Conservation (phyloP, 2,113 vertebrate genomes). For the Labrus mixtus region DNA sequence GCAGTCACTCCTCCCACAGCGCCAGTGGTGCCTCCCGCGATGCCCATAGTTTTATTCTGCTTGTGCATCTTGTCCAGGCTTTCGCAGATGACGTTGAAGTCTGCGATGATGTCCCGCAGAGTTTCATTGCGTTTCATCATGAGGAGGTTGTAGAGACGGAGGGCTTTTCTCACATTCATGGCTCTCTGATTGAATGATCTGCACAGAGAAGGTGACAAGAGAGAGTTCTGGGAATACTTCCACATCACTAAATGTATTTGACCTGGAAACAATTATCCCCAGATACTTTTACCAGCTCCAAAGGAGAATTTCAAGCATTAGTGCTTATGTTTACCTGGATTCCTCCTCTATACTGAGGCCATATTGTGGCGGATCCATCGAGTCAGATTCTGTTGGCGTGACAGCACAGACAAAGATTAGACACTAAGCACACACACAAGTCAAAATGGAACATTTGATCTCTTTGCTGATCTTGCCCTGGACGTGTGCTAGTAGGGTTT, state of each 20-base stretch:
- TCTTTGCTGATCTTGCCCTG: not conserved
- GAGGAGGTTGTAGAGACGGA: conserved; percentile 66
- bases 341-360: conserved; percentile 64
- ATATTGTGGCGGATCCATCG: conserved; percentile 25
- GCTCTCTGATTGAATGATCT: conserved; percentile 66
- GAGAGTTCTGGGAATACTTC: too few species aligned
- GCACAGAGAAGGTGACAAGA: not conserved
- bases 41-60: conserved; percentile 59
- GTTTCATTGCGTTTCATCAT: conserved; percentile 56
- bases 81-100: conserved; percentile 56
- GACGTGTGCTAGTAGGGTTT: too few species aligned
- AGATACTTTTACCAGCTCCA: not conserved
- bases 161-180: conserved; percentile 47
- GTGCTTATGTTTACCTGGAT: conserved; percentile 60
- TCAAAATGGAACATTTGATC: too few species aligned
- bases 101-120: conserved; percentile 54
- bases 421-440: not conserved
- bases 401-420: conserved; percentile 18
- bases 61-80: conserved; percentile 71
- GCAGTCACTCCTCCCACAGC: conserved; percentile 74
- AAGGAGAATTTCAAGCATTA: not conserved
- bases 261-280: not conserved
- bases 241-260: not conserved
- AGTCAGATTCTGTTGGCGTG: conserved; percentile 49
- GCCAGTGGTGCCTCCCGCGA: conserved; percentile 73